phyloP scores from a whole-genome alignment of 2,113 vertebrate species.

The Capreolus pygargus region DNA sequence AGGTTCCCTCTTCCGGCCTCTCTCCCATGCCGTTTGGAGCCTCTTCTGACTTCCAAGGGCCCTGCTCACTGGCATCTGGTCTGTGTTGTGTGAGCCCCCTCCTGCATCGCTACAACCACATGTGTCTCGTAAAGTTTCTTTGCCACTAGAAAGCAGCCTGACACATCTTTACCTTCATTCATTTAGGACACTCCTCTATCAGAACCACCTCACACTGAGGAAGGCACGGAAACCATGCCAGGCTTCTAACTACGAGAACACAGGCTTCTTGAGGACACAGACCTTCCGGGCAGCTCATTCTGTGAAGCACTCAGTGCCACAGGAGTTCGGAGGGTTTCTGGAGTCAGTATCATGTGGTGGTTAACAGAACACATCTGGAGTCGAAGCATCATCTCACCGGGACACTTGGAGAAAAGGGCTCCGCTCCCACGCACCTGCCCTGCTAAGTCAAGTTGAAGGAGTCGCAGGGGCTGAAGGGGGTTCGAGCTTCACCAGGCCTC shows the following conservation, averaged over 20 bases:
- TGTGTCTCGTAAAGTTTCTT: neutral
- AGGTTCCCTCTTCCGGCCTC: neutral
- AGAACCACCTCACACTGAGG: neutral
- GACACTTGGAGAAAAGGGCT: neutral
- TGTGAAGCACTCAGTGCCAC: neutral
- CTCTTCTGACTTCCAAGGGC: neutral
- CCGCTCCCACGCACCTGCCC: neutral
- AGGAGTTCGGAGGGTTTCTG: neutral
- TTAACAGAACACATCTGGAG: neutral
- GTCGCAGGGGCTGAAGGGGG: neutral
- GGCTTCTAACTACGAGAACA: neutral
- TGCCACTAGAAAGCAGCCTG: neutral
- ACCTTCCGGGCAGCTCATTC: neutral
- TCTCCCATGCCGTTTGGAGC: neutral
- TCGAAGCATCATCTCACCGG: neutral
- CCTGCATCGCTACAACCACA: neutral
- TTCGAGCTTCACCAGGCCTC: neutral
- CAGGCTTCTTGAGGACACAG: neutral
- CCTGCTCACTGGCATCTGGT: neutral
- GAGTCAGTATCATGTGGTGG: accelerated
- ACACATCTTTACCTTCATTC: neutral
- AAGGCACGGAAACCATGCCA: neutral
- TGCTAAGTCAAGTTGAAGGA: neutral
- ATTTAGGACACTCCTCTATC: no score
- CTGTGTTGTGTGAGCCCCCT: neutral